Conservation (phyloP, 2,888 invertebrate genomes). For the Pecten maximus region DNA sequence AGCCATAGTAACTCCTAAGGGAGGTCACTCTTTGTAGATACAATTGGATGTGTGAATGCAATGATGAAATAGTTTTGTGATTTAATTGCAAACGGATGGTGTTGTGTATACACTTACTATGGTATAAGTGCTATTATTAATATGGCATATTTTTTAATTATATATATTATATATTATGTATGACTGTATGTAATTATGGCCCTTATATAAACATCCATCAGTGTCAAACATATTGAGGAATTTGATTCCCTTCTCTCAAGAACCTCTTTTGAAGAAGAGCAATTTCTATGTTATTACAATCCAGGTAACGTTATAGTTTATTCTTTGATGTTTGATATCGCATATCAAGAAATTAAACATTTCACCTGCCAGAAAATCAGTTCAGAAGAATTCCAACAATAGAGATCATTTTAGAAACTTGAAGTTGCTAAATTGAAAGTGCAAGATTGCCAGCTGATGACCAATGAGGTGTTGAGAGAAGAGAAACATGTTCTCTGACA, state of each 20-base stretch:
- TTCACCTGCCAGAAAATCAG: not conserved
- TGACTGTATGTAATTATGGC: slow-evolving; percentile 31
- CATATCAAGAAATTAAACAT: not conserved
- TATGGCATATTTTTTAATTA: slow-evolving; percentile 35
- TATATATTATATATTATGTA: slow-evolving; percentile 20
- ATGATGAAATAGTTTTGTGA: slow-evolving; percentile 24
- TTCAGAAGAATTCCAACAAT: not conserved
- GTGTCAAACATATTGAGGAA: not conserved
- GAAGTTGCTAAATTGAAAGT: not conserved
- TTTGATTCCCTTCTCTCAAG: not conserved
- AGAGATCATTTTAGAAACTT: not conserved
- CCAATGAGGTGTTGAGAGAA: not conserved
- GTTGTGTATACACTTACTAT: slow-evolving; percentile 28
- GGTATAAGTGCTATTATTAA: slow-evolving; percentile 22
- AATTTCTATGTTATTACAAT: not conserved
- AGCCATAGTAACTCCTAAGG: not conserved
- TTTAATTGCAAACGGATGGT: slow-evolving; percentile 28
- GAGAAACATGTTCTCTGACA: slow-evolving; percentile 14
- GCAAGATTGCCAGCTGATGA: not conserved
- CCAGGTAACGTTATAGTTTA: too few relatives aligned
- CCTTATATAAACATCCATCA: not conserved
- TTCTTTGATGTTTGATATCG: too few relatives aligned
- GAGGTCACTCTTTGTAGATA: slow-evolving; percentile 7
- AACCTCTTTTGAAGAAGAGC: not conserved
- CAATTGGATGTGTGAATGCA: not conserved